These are phyloP conservation scores for Falco punctatus DNA, from an alignment of 2,113 vertebrate genomes.

Conservation along the genomic window DNA sequence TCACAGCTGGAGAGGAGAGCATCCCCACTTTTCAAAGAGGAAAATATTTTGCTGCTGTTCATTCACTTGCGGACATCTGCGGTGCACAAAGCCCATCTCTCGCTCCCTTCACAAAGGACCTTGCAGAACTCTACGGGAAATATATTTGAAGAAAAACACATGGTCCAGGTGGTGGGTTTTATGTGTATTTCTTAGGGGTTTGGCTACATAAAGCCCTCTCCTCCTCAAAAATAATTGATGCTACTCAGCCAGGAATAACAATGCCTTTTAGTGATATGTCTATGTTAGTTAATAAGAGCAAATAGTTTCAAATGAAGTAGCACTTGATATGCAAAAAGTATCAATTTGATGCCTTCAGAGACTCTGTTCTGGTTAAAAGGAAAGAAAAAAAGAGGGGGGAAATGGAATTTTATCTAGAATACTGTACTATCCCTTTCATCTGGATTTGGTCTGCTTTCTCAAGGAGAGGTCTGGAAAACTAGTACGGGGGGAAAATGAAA, in stretches of 20 bases:
- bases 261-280: background rate
- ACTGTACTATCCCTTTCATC: rapidly evolving
- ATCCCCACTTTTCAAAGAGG: background rate
- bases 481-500: background rate
- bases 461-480: background rate
- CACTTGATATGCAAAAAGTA: background rate
- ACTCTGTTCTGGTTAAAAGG: background rate
- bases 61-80: background rate
- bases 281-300: background rate
- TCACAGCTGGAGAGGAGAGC: background rate
- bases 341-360: background rate
- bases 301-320: background rate
- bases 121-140: background rate
- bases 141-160: background rate
- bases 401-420: background rate
- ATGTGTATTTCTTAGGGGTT: background rate
- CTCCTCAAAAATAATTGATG: background rate
- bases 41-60: background rate
- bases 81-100: background rate
- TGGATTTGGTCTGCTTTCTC: background rate
- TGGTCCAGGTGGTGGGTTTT: background rate
- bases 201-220: background rate
- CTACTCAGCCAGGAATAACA: background rate
- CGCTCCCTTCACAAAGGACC: background rate
- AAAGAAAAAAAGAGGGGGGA: background rate